A percentile compares a stretch with the other conserved stretches of the same genome.
Conservation (phyloP, 2,797 vertebrate genomes). For the Gambelia wislizenii region DNA sequence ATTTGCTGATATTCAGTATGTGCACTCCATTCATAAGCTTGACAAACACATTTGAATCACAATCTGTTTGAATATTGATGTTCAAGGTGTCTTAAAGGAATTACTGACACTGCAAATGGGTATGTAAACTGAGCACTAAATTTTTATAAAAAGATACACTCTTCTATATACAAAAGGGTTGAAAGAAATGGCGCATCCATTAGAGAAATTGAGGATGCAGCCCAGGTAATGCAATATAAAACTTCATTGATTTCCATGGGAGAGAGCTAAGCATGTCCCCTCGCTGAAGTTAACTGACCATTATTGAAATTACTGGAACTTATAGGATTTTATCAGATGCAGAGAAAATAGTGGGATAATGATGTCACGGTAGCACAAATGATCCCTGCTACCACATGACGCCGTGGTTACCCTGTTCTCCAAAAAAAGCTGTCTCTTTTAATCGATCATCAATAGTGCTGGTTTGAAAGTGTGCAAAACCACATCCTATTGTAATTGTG, state of each 20-base stretch:
- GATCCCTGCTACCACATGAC: no score
- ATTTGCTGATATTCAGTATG: constrained; percentile 49
- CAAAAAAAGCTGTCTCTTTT: no score
- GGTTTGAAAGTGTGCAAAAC: no score
- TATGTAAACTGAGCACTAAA: not conserved
- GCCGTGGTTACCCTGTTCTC: no score
- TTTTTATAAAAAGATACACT: not conserved
- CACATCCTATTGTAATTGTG: no score
- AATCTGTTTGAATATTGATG: constrained; percentile 45
- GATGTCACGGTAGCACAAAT: no score
- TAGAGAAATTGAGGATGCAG: not conserved
- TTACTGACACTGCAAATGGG: not conserved
- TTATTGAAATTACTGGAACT: not conserved
- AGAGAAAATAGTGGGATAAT: no score
- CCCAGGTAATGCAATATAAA: not conserved
- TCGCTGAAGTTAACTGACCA: not conserved
- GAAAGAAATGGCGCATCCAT: not conserved
- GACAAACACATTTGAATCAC: constrained; percentile 35
- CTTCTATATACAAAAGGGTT: not conserved
- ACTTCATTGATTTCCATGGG: not conserved
- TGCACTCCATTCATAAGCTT: constrained; percentile 57
- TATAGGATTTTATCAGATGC: no score
- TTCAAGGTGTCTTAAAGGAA: constrained; percentile 28
- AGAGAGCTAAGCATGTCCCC: not conserved
- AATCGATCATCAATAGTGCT: no score